phyloP scores from a whole-genome alignment of 2,888 invertebrate genomes.

The Lepas anatifera region DNA sequence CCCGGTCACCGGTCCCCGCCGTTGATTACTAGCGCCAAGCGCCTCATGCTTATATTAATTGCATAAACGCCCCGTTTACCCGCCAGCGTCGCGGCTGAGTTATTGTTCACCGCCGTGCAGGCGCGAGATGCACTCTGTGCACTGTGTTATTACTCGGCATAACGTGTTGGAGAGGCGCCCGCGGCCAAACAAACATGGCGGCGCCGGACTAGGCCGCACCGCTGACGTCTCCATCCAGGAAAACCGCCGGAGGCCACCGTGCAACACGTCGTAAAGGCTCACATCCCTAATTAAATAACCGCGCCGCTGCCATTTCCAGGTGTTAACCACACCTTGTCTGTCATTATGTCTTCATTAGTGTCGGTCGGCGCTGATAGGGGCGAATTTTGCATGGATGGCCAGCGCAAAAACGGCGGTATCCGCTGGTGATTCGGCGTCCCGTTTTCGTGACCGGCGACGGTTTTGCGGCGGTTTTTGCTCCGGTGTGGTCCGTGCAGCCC shows the following conservation, averaged over 20 bases:
- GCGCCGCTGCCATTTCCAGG: background rate
- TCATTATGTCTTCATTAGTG: slow-evolving; percentile 12
- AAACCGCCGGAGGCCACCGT: background rate
- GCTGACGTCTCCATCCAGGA: background rate
- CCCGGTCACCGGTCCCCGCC: background rate
- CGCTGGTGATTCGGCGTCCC: background rate
- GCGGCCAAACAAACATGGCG: too few relatives aligned
- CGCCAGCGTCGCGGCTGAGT: background rate
- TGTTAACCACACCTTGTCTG: slow-evolving; percentile 11
- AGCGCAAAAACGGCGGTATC: background rate
- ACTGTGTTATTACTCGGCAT: background rate
- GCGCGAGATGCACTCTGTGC: background rate
- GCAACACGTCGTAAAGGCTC: slow-evolving; percentile 10
- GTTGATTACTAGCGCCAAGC: background rate
- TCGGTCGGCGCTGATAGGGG: background rate
- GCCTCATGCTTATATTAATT: slow-evolving; percentile 2
- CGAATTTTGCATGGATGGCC: background rate
- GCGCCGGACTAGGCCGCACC: background rate
- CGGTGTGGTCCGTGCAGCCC: too few relatives aligned
- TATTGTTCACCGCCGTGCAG: background rate
- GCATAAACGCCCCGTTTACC: background rate
- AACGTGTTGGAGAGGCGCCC: background rate
- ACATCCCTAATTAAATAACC: slow-evolving; percentile 5
- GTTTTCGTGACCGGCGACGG: background rate
- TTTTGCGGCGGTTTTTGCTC: background rate